Conservation (phyloP, 2,888 invertebrate species). For the Nephrotoma appendiculata region DNA sequence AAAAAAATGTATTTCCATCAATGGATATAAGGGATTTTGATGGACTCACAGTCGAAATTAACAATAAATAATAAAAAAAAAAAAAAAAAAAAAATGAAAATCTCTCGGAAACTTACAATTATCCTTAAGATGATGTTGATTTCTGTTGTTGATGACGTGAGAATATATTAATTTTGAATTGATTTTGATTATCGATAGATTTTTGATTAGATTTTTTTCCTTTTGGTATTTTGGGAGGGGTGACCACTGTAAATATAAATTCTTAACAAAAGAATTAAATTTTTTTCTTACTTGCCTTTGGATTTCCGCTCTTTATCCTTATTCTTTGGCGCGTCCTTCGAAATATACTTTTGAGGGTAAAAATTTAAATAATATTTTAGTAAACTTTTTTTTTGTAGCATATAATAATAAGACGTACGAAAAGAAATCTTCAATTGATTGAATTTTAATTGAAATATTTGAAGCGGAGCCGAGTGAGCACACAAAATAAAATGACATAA, state of each 20-base stretch:
- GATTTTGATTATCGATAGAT: background rate
- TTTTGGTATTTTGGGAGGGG: background rate
- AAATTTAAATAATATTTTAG: background rate
- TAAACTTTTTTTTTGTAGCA: background rate
- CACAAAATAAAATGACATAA: background rate
- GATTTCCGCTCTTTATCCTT: background rate
- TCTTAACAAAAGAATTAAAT: background rate
- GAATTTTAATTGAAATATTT: background rate
- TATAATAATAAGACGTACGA: background rate
- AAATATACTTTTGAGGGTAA: background rate
- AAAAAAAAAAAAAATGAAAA: background rate
- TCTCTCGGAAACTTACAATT: background rate
- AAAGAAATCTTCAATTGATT: background rate
- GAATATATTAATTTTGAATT: background rate
- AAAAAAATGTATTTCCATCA: background rate
- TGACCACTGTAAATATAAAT: background rate
- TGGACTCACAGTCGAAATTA: background rate
- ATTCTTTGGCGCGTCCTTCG: background rate
- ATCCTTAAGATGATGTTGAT: background rate
- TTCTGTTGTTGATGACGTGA: background rate
- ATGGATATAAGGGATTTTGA: background rate
- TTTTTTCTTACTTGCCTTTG: background rate
- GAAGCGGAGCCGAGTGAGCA: background rate
- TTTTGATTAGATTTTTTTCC: background rate
- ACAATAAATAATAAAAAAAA: background rate